Evolutionary conservation across 2,888 invertebrate species (phyloP), one percentile per base, ranked within the genome.

Genomic region (Himalopsyche anomala): DNA sequence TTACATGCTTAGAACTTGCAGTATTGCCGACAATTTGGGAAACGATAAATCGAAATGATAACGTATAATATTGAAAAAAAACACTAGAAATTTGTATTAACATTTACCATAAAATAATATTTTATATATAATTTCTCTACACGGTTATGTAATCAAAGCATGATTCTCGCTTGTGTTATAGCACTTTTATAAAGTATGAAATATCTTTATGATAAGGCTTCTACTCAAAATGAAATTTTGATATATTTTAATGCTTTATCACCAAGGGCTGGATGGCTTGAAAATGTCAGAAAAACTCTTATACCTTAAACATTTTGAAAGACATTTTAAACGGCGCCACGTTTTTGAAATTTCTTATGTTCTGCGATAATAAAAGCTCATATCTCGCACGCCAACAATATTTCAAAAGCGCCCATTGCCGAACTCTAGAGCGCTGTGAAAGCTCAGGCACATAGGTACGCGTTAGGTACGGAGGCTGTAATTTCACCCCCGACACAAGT

Each of bases 391-490:
- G 62, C 62, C 19, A 62, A 62, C 62, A 62, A 62, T 62, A 62
- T 62, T 62, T 62, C 62, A 62, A 62, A 62, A 62, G 62, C 62
- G 19, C 62, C 62, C 62, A 62, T 62, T 28, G 62, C 62, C 62
- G 8, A 62, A 62, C 62, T 19, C 62, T 62, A 19, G 19, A n/a
- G 62, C 62, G 62, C 62, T 28, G 28, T 62, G 62, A 62, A 62
- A 62, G 19, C 62, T 62, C 62, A 51, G 62, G 62, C 62, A 11
- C 62, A 62, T 28, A 62, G 62, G 62, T 62, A 62, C 62, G 28
- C 51, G 51, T 51, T 51, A 51, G 51, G 15, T 51, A 51, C 51
- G 62, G 62, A 62, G 62, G 62, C 6, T 62, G 62, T 62, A 62
- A 62, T 62, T 62, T 62, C 62, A 62, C 62, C 62, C 62, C 62